These are phyloP conservation scores for Diloba caeruleocephala DNA, from an alignment of 2,888 invertebrate genomes.

Conservation along the genomic window DNA sequence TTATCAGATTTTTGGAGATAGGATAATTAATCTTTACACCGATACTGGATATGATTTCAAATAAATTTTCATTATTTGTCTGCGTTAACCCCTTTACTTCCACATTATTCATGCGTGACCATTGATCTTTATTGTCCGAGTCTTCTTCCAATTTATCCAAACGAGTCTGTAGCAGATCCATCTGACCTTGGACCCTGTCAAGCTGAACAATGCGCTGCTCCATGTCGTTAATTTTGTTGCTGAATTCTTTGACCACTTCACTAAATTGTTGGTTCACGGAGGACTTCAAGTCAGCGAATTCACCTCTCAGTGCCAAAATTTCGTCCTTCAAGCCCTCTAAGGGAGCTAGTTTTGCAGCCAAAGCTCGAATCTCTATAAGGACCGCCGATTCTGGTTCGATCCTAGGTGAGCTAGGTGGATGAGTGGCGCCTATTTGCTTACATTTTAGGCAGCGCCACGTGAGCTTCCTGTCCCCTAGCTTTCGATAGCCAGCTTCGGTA, in stretches of 20 bases:
- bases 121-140: neutral
- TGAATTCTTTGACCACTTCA: neutral
- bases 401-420: neutral
- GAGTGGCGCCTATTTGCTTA: neutral
- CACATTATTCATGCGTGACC: neutral
- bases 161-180: neutral
- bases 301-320: neutral
- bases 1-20: neutral
- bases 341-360: conserved; percentile 5
- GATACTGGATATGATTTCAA: conserved; percentile 1
- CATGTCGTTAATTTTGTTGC: neutral
- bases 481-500: conserved; percentile 7
- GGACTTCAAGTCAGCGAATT: neutral
- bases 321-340: conserved; percentile 8
- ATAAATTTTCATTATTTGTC: conserved; percentile 3
- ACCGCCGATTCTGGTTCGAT: neutral
- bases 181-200: neutral
- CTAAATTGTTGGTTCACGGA: neutral
- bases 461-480: conserved; percentile 10
- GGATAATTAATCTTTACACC: conserved; percentile 1
- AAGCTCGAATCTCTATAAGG: conserved; percentile 7
- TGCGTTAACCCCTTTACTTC: conserved; percentile 3
- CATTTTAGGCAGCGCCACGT: conserved; percentile 11
- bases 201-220: neutral
- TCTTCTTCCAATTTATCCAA: neutral